Base-by-base conservation (phyloP, 2,797 vertebrate genomes). In the Semotilus atromaculatus region DNA sequence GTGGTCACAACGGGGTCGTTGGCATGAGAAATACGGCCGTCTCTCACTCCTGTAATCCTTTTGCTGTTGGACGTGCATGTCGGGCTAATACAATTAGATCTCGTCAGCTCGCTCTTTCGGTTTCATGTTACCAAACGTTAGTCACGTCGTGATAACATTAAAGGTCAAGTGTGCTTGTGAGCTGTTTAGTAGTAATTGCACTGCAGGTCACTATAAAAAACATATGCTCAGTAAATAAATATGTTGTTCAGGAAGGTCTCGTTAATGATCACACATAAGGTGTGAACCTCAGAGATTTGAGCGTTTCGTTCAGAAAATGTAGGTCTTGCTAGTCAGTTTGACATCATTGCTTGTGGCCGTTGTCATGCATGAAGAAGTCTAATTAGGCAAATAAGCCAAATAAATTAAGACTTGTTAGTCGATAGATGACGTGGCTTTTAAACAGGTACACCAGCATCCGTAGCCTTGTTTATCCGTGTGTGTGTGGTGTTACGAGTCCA, bases 11-110 rank as follows among this genome's bases (percentile, higher is more conserved):
- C 29, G 23, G 53, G 70, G 48, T 75, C 66, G 7, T 29, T 11
- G 38, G 36, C 34, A 51, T 82, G 48, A 60, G 18, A 21, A n/a
- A 53, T 55, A 29, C n/a, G 29, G 26, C 51, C 23, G 40, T 76
- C 76, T 75, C 77, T 80, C 76, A 75, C 51, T 79, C 45, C 38
- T 1, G 9, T 84, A 84, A 87, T 84, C 70, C 77, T 81, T 48
- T 70, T 68, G 68, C 53, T 71, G 64, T 58, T 29, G 71, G 68
- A 85, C 40, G 23, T 53, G 67, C 31, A 64, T 11, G 16, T 80
- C 16, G 1, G 76, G 53, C 26, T 81, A 84, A 84, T 81, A 81
- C 76, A 67, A 67, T 80, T 74, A 80, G 51, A 68, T 38, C 68
- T 71, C 23, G 5, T 62, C 43, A 72, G 29, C 36, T 71, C 31